phyloP scores from a whole-genome alignment of 2,888 invertebrate genomes.

The Amiota mariae region DNA sequence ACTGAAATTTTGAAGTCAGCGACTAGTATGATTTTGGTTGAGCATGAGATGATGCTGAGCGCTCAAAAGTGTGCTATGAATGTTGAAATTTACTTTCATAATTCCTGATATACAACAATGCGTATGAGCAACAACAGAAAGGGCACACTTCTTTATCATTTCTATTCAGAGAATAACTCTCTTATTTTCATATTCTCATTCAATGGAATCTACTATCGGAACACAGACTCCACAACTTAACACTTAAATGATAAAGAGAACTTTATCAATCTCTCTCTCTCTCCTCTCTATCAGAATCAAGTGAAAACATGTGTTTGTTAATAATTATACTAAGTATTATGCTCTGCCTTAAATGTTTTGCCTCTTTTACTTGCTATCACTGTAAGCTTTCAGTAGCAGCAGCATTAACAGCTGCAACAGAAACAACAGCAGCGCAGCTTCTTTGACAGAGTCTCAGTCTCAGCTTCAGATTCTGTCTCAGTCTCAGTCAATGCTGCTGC shows the following conservation, averaged over 20 bases:
- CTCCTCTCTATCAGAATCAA: background rate
- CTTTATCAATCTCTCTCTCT: background rate
- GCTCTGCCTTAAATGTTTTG: background rate
- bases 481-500: conserved; percentile 36
- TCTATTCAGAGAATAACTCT: conserved; percentile 40
- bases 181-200: conserved; percentile 33
- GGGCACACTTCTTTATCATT: conserved; percentile 2
- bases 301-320: too few species aligned
- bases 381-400: too few species aligned
- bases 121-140: conserved; percentile 18
- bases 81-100: conserved; percentile 51
- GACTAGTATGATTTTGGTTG: background rate
- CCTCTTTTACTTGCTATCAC: background rate
- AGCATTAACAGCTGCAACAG: too few species aligned
- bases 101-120: conserved; percentile 22
- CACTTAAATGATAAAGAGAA: background rate
- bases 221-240: conserved; percentile 50
- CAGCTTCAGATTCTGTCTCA: conserved; percentile 1
- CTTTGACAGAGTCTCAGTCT: conserved; percentile 27
- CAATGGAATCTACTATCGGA: too few species aligned
- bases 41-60: conserved; percentile 17
- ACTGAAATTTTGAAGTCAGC: background rate
- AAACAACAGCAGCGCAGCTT: background rate
- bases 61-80: conserved; percentile 57
- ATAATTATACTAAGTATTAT: too few species aligned